A percentile compares a stretch with the other conserved stretches of the same genome.
Evolutionary conservation across 2,113 vertebrate genomes (phyloP).

Genomic region (Oxyura jamaicensis): DNA sequence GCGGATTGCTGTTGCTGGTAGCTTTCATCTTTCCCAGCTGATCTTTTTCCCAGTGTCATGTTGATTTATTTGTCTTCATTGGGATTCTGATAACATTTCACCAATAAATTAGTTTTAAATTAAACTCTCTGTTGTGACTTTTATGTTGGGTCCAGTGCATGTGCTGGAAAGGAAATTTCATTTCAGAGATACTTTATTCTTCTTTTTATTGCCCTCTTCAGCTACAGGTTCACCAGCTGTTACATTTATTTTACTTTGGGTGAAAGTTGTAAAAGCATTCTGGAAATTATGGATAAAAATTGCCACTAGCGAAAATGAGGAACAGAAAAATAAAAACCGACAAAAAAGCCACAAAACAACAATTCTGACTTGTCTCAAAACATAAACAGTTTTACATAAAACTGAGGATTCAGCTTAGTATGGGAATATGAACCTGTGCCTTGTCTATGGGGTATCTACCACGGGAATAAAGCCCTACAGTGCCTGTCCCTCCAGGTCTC

Average conservation of each 20-base stretch:
- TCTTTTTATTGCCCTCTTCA: slow-evolving; percentile 36
- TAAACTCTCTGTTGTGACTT: slow-evolving; percentile 31
- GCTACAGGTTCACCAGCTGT: slow-evolving; percentile 3
- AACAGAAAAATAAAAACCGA: not conserved
- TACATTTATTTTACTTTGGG: slow-evolving; percentile 32
- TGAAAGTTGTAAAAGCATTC: slow-evolving; percentile 16
- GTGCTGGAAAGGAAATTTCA: slow-evolving; percentile 51
- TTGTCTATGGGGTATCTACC: not conserved
- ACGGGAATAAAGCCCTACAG: fast-evolving
- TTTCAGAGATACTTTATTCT: slow-evolving; percentile 53
- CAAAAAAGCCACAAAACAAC: not conserved
- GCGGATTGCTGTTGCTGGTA: not conserved
- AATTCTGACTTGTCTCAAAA: not conserved
- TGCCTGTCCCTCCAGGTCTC: not conserved
- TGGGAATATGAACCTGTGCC: not conserved
- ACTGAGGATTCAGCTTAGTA: not conserved
- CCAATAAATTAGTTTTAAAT: slow-evolving; percentile 63
- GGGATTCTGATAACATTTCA: slow-evolving; percentile 49
- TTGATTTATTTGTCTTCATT: slow-evolving; percentile 43
- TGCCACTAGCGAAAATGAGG: not conserved
- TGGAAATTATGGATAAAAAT: slow-evolving; percentile 25
- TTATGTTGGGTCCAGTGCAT: not conserved
- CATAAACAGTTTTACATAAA: not conserved
- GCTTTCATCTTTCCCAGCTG: slow-evolving; percentile 40
- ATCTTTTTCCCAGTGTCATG: slow-evolving; percentile 27